Conservation (phyloP, 2,797 vertebrate genomes). For the Paratrypauchen microcephalus region DNA sequence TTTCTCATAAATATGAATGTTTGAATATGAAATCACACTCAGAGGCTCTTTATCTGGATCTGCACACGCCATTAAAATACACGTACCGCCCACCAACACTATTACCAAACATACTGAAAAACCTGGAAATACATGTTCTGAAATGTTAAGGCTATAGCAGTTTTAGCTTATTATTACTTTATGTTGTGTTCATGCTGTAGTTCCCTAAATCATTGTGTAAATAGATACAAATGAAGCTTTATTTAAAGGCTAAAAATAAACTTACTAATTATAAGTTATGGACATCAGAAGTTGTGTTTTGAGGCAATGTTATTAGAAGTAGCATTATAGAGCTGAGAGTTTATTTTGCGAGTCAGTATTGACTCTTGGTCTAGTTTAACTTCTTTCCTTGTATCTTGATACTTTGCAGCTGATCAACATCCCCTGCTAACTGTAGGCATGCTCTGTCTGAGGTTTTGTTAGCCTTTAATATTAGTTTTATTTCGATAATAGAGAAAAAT, state of each 20-base stretch:
- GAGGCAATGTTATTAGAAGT: not conserved
- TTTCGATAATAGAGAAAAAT: no score
- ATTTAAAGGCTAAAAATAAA: not conserved
- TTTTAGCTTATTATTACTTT: not conserved
- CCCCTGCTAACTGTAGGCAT: no score
- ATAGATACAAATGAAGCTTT: not conserved
- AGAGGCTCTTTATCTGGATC: not conserved
- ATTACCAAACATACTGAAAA: not conserved
- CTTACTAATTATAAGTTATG: no score
- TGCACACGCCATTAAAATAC: not conserved
- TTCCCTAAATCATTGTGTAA: slow-evolving; percentile 4
- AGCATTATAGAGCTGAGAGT: not conserved
- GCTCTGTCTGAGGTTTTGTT: no score
- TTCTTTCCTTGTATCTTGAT: no score
- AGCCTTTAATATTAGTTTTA: no score
- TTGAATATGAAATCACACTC: slow-evolving; percentile 41
- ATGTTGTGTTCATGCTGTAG: no score
- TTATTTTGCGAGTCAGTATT: not conserved
- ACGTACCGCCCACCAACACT: slow-evolving; percentile 1
- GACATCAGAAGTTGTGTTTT: not conserved
- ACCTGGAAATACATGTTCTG: not conserved
- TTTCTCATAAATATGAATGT: slow-evolving; percentile 24
- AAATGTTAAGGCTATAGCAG: not conserved
- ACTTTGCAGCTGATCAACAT: no score
- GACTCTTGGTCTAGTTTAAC: not conserved